Evolutionary conservation across 1,140 invertebrate genomes (phyloP), one percentile per base, ranked within the genome.

Genomic region (Oppia nitens): DNA sequence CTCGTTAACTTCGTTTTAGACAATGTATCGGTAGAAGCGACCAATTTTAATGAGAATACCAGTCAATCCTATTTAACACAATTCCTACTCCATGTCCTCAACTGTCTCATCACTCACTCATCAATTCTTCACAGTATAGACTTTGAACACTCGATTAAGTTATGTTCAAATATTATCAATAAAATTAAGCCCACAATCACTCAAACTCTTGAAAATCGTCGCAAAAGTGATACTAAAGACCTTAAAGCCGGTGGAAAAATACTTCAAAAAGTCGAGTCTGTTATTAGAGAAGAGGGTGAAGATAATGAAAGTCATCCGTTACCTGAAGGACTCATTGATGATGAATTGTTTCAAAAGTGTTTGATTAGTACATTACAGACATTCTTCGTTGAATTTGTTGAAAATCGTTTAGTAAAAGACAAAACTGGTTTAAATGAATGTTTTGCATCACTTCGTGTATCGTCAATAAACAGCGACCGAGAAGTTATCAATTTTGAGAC

Each of bases 1-100:
- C 69, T 91, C 1, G 81, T 83, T 6, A 81, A 84, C 67, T 87
- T 87, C 68, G 72, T 91, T 1, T 68, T 91, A 50, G 84, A 87
- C 62, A 80, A 82, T 3, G 79, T 90, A 0, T 83, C 84, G 0
- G 71, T 87, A 51, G 73, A 60, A 9, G 32, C 58, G 2, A 11
- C 57, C 11, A 59, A n/a, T n/a, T 40, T 9, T 40, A 40, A 9
- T 17, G 32, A 40, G 17, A 40, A 6, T 40, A 9, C 32, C 6
- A 40, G 59, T 29, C 59, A 60, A 47, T 21, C 29, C 20, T 60
- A 47, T 59, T 24, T 60, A 6, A 47, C 56, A 14, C 58, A 56
- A 17, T 60, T 60, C 24, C 6, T 60, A 1, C n/a, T 59, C 4
- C 54, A 59, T 21, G n/a, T 47, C 17, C n/a, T 60, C 3, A 17